Conservation (phyloP, 2,113 vertebrate species). For the Ariopsis seemanni region DNA sequence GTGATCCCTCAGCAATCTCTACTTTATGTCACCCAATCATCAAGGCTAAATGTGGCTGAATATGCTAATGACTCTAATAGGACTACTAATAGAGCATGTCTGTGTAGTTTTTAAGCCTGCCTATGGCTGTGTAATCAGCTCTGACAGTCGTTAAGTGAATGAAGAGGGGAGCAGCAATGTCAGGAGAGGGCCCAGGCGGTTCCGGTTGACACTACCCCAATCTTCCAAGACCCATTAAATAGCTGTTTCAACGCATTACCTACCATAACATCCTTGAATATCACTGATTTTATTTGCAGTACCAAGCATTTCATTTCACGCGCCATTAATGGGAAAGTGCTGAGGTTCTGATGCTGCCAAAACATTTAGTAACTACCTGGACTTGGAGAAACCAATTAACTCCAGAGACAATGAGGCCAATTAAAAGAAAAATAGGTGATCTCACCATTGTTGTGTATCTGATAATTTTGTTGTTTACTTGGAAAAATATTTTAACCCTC, state of each 20-base stretch:
- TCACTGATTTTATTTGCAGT: conserved; percentile 99
- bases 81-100: conserved; percentile 99
- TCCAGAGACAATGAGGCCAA: conserved; percentile 99
- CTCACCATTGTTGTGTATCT: conserved; percentile 76
- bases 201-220: conserved; percentile 99
- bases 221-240: conserved; percentile 99
- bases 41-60: conserved; percentile 95
- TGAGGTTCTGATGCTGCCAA: conserved; percentile 99
- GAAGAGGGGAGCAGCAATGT: conserved; percentile 99
- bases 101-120: conserved; percentile 96
- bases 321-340: conserved; percentile 99
- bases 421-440: conserved; percentile 99
- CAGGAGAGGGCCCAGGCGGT: conserved; percentile 98
- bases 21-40: conserved; percentile 71
- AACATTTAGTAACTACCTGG: conserved; percentile 99
- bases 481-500: background rate
- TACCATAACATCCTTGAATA: conserved; percentile 99
- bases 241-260: conserved; percentile 99
- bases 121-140: conserved; percentile 99
- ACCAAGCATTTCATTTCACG: conserved; percentile 99
- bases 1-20: conserved; percentile 63
- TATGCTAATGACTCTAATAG: conserved; percentile 99
- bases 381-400: conserved; percentile 99
- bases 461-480: conserved; percentile 52
- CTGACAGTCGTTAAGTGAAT: conserved; percentile 99